Conservation (phyloP, 2,797 vertebrate genomes). For the Malacoctenus gilli region DNA sequence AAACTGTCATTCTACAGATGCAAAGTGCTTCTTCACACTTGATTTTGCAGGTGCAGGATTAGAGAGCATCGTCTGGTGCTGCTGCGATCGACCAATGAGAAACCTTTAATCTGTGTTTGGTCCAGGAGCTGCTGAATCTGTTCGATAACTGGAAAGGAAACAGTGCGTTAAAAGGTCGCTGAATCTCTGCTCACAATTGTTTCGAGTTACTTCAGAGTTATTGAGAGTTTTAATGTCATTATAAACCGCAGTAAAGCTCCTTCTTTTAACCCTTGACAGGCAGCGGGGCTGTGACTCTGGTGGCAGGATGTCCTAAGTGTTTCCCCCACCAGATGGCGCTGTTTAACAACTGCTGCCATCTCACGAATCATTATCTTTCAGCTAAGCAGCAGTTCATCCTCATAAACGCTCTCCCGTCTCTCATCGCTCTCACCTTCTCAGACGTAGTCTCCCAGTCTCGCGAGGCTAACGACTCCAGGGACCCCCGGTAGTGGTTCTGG, state of each 20-base stretch:
- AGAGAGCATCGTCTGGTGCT: slow-evolving; percentile 10
- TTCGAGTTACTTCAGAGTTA: no score
- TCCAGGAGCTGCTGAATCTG: slow-evolving; percentile 33
- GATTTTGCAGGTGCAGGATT: slow-evolving; percentile 11
- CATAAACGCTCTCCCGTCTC: no score
- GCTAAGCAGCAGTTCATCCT: no score
- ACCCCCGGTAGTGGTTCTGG: slow-evolving; percentile 63
- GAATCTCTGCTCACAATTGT: neutral
- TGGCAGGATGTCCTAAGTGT: no score
- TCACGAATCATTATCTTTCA: no score
- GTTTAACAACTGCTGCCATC: slow-evolving; percentile 29
- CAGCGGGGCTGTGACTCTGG: no score
- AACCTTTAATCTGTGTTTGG: slow-evolving; percentile 45
- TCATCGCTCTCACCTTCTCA: slow-evolving; percentile 68
- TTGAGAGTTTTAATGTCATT: no score
- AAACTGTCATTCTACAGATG: no score
- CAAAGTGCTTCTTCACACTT: neutral
- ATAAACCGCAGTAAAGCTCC: no score
- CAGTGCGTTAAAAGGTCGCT: neutral
- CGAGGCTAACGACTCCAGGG: slow-evolving; percentile 76
- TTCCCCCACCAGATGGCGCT: slow-evolving; percentile 67
- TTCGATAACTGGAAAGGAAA: slow-evolving; percentile 44
- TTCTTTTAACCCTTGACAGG: no score
- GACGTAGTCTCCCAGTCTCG: slow-evolving; percentile 74
- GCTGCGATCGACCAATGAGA: slow-evolving; percentile 4